Evolutionary conservation across 2,113 vertebrate genomes (phyloP).

Genomic region (Perccottus glenii): DNA sequence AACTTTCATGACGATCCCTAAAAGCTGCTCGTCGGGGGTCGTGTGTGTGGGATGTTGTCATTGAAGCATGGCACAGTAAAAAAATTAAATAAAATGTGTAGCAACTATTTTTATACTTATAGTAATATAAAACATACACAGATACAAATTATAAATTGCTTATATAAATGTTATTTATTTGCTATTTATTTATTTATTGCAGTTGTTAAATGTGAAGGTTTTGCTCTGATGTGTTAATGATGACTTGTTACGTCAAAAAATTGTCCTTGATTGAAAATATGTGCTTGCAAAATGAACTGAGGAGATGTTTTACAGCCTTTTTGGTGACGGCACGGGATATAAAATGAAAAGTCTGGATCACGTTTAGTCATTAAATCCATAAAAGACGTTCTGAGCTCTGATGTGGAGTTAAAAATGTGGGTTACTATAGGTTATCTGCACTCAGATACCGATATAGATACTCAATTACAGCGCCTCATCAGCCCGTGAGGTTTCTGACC

Average conservation of each 20-base stretch:
- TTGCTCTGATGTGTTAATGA: slow-evolving; percentile 24
- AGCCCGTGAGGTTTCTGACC: slow-evolving; percentile 43
- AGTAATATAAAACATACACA: slow-evolving; percentile 47
- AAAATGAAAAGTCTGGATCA: slow-evolving; percentile 26
- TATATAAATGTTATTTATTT: slow-evolving; percentile 42
- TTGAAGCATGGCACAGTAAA: slow-evolving; percentile 52
- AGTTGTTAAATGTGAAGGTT: slow-evolving; percentile 34
- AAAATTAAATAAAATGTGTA: slow-evolving; percentile 48
- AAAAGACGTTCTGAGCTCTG: neutral
- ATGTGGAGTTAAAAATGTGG: slow-evolving; percentile 7
- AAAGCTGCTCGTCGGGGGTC: slow-evolving; percentile 35
- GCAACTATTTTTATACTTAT: slow-evolving; percentile 80
- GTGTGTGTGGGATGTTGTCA: slow-evolving; percentile 44
- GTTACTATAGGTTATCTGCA: slow-evolving; percentile 61
- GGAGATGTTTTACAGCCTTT: slow-evolving; percentile 9
- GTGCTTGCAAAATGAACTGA: slow-evolving; percentile 10
- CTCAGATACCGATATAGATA: neutral
- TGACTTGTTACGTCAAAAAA: slow-evolving; percentile 2
- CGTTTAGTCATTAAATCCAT: slow-evolving; percentile 7
- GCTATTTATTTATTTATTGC: slow-evolving; percentile 28
- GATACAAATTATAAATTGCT: slow-evolving; percentile 48
- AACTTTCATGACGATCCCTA: slow-evolving; percentile 20
- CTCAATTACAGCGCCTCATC: slow-evolving; percentile 37
- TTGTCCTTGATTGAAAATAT: slow-evolving; percentile 19
- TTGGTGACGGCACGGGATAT: neutral